A percentile compares a stretch with the other conserved stretches of the same genome.
Conservation (phyloP, 2,113 vertebrate genomes). For the Collichthys lucidus region DNA sequence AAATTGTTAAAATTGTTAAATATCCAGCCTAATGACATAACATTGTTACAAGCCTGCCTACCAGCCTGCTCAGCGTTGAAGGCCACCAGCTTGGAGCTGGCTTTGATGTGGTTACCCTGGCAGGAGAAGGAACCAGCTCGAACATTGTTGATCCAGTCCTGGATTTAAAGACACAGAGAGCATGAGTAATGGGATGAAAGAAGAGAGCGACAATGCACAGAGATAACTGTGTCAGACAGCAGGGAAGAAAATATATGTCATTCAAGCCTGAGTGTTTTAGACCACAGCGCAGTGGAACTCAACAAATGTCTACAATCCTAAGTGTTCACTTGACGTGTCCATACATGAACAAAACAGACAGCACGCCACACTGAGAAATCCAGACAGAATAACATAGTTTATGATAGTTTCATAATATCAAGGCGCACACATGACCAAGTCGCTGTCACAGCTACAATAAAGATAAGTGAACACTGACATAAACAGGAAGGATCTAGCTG, state of each 20-base stretch:
- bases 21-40: too few relatives aligned
- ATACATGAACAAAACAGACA: conserved; percentile 13
- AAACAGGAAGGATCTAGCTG: conserved; percentile 75
- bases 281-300: background rate
- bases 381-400: background rate
- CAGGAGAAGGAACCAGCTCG: conserved; percentile 80
- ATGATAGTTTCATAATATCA: background rate
- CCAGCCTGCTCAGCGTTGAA: conserved; percentile 89
- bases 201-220: background rate
- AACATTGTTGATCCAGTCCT: conserved; percentile 92
- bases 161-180: conserved; percentile 28
- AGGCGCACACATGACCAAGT: background rate
- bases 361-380: background rate
- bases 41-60: conserved; percentile 62
- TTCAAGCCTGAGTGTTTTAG: background rate
- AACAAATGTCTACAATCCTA: conserved; percentile 18
- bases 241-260: background rate
- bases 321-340: conserved; percentile 11
- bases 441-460: conserved; percentile 18
- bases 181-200: background rate
- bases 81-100: conserved; percentile 87
- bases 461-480: conserved; percentile 21
- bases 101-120: conserved; percentile 90
- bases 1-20: too few relatives aligned
- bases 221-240: background rate